Evolutionary conservation across 53 echinoderm and acorn worm species (phyloP).

Genomic region (Stichopus horrens): DNA sequence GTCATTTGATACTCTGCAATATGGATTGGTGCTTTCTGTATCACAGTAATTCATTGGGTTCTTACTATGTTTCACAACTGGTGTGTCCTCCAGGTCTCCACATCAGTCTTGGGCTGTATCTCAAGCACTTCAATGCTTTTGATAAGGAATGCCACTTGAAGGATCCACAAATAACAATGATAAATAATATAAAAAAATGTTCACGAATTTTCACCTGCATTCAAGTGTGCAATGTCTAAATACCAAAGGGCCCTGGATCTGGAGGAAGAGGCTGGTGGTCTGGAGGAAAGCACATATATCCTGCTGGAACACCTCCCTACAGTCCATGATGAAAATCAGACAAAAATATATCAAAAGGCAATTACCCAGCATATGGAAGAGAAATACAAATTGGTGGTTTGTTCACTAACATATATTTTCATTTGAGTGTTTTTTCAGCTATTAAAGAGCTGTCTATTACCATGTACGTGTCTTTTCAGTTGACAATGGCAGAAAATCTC

Average conservation of each 20-base stretch:
- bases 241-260: neutral
- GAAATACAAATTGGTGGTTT: neutral
- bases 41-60: no score
- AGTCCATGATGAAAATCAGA: neutral
- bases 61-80: no score
- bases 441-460: neutral
- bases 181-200: no score
- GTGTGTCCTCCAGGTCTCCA: neutral
- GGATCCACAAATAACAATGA: neutral
- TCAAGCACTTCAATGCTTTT: neutral
- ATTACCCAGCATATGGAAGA: slow-evolving; percentile 11
- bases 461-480: neutral
- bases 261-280: neutral
- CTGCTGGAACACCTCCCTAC: neutral
- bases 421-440: neutral
- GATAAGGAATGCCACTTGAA: neutral
- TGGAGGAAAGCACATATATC: neutral
- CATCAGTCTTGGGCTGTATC: slow-evolving; percentile 5
- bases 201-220: neutral
- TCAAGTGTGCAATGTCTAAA: neutral
- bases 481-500: neutral
- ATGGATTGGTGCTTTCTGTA: no score
- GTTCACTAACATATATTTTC: neutral
- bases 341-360: neutral
- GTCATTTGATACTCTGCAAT: no score